A percentile compares a stretch with the other conserved stretches of the same genome.
phyloP scores from a whole-genome alignment of 2,888 invertebrate species.

The Cyrtodaria siliqua region DNA sequence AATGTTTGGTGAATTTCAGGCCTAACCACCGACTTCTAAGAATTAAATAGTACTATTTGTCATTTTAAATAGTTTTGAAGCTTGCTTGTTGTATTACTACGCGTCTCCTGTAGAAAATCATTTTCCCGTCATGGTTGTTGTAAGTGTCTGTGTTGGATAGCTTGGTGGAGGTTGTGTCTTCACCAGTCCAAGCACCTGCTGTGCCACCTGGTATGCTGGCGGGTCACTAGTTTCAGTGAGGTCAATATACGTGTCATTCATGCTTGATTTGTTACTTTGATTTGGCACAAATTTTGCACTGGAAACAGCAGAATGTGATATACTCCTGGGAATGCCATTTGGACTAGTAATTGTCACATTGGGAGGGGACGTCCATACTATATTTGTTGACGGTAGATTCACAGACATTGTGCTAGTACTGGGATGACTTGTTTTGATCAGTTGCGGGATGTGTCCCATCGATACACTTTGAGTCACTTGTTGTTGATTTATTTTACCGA shows the following conservation, averaged over 20 bases:
- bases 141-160: constrained; percentile 25
- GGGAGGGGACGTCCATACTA: constrained; percentile 56
- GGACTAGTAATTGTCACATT: constrained; percentile 56
- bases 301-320: constrained; percentile 20
- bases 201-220: constrained; percentile 25
- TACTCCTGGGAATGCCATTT: constrained; percentile 45
- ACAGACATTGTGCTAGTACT: constrained; percentile 5
- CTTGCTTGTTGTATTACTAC: too few species aligned
- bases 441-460: constrained; percentile 32
- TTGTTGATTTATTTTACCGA: constrained; percentile 26
- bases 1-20: too few species aligned
- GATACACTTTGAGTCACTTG: constrained; percentile 22
- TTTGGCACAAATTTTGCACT: constrained; percentile 7
- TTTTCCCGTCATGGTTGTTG: constrained; percentile 25
- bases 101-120: too few species aligned
- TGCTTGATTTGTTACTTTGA: constrained; percentile 4
- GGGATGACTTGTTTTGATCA: constrained; percentile 18
- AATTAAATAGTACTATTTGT: too few species aligned
- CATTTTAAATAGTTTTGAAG: too few species aligned
- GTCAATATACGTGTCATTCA: constrained; percentile 54
- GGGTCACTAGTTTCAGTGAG: constrained; percentile 43
- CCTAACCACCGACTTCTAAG: too few species aligned
- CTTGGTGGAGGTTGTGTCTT: constrained; percentile 33
- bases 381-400: constrained; percentile 44
- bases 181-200: constrained; percentile 2